phyloP scores from a whole-genome alignment of 2,113 vertebrate species.

The Elephas maximus region DNA sequence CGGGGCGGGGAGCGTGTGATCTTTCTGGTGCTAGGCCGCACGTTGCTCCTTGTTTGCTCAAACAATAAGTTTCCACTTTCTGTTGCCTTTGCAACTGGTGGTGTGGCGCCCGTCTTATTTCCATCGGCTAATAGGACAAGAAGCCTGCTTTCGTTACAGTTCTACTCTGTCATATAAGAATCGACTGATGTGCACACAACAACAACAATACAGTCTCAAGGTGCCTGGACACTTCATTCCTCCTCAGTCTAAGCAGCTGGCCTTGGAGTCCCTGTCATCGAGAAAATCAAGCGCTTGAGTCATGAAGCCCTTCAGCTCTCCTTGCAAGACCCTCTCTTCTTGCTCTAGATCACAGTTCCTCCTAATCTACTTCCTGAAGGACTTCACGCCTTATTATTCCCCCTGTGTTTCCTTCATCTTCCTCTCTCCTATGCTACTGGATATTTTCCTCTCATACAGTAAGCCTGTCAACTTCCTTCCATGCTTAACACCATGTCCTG shows the following conservation, averaged over 20 bases:
- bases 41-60: too few species aligned
- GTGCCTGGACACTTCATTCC: neutral
- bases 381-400: neutral
- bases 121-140: too few species aligned
- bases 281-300: neutral
- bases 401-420: neutral
- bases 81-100: too few species aligned
- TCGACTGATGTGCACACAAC: neutral
- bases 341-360: neutral
- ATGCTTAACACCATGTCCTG: neutral
- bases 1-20: too few species aligned
- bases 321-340: neutral
- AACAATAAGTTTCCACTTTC: too few species aligned
- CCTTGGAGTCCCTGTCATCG: neutral
- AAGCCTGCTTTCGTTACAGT: too few species aligned
- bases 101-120: too few species aligned
- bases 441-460: neutral
- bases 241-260: neutral
- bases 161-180: too few species aligned
- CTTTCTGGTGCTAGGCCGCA: too few species aligned
- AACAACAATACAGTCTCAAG: neutral
- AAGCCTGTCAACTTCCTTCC: neutral
- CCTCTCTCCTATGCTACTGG: neutral
- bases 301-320: neutral
- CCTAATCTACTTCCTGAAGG: neutral